Base-by-base conservation (phyloP, 2,888 invertebrate species). In the Pyrochroa serraticornis region DNA sequence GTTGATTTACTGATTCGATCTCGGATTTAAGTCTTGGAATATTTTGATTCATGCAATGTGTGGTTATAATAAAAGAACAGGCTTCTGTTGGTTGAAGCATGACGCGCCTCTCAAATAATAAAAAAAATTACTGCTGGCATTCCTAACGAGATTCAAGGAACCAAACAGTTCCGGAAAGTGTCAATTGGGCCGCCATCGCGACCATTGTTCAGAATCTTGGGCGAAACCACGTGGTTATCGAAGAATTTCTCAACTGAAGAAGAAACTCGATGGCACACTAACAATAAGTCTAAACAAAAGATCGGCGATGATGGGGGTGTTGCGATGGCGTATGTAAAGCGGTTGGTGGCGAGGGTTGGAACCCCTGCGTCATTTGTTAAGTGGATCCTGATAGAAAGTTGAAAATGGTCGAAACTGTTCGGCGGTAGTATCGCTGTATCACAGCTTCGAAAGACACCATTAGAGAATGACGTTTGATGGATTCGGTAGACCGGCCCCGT, bases 1-100 rank as follows among this genome's bases (percentile, higher is more conserved):
- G 69, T 76, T 79, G 78, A 79, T 78, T 77, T 78, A 79, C 75
- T 71, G 79, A 70, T 77, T 77, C 75, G 78, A 79, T 77, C 77
- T 76, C 69, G 70, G 71, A 68, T 72, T 74, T 72, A 73, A 72
- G 70, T 71, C 71, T 71, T 64, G 69, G 70, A 72, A 72, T 74
- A 74, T 71, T 75, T 74, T 75, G 75, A 77, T 77, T 75, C 76
- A 77, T 76, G 75, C 65, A 66, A 67, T 68, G 71, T 71, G 63
- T 71, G 66, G 68, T 69, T 71, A 66, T 67, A 71, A 72, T 69
- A 73, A 73, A 72, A 71, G 72, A 71, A 73, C 67, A 67, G 72
- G 74, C 75, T 77, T 75, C 75, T 71, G 75, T 75, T 63, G 62
- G 59, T 37, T 47, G 52, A 59, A 51, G 50, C 35, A 44, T 12